Evolutionary conservation across 2,797 vertebrate species (phyloP).

Genomic region (Sebastes matsubarae): DNA sequence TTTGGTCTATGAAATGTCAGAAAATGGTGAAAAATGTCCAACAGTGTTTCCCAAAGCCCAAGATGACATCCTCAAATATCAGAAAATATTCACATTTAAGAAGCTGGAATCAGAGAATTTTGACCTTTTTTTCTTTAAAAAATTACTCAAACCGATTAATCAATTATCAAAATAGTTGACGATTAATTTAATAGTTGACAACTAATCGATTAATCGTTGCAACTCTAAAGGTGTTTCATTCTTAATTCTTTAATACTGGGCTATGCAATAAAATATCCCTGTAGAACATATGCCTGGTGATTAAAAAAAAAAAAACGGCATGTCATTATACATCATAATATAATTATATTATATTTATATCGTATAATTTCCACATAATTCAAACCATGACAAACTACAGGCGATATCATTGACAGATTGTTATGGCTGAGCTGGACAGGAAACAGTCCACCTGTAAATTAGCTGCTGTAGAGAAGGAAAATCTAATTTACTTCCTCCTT

Average conservation of each 20-base stretch:
- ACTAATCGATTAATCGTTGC: too few species aligned
- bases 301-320: too few species aligned
- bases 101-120: too few species aligned
- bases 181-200: too few species aligned
- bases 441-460: slow-evolving; percentile 48
- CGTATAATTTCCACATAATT: background rate
- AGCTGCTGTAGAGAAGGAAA: background rate
- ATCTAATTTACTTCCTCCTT: slow-evolving; percentile 50
- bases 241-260: background rate
- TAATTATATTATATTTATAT: background rate
- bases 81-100: too few species aligned
- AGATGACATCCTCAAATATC: too few species aligned
- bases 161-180: too few species aligned
- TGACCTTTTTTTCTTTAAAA: too few species aligned
- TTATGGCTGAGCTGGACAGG: slow-evolving; percentile 16
- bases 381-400: slow-evolving; percentile 21
- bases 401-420: slow-evolving; percentile 14
- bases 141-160: too few species aligned
- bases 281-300: background rate
- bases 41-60: too few species aligned
- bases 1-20: too few species aligned
- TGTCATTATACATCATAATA: background rate
- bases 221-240: background rate
- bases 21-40: rapidly evolving
- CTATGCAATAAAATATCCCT: background rate